phyloP scores from a whole-genome alignment of 2,113 vertebrate species.

The Serilophus lunatus region DNA sequence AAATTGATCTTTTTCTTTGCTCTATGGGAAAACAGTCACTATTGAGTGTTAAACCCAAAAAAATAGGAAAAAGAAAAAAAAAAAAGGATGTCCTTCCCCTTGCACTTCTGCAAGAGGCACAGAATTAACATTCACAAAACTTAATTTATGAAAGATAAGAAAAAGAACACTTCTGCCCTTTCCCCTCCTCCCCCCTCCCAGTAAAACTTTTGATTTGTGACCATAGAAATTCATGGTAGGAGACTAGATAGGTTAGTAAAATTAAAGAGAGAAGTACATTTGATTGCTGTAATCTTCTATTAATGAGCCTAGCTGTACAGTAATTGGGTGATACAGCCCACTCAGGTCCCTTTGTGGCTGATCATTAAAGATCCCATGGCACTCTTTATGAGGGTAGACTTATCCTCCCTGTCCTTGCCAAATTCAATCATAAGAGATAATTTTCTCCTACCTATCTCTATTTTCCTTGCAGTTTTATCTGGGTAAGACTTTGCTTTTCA shows the following conservation, averaged over 20 bases:
- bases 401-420: neutral
- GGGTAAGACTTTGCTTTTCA: constrained; percentile 18
- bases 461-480: constrained; percentile 28
- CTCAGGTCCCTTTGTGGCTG: neutral
- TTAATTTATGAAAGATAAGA: constrained; percentile 29
- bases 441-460: constrained; percentile 21
- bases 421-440: constrained; percentile 6
- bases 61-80: constrained; percentile 14
- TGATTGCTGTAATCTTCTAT: neutral
- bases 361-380: neutral
- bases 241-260: neutral
- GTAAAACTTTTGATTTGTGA: neutral
- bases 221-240: neutral
- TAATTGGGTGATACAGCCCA: neutral
- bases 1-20: constrained; percentile 68
- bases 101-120: constrained; percentile 39
- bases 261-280: neutral
- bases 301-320: neutral
- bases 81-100: neutral
- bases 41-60: constrained; percentile 41
- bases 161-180: neutral
- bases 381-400: neutral
- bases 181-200: rapidly evolving
- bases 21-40: constrained; percentile 48
- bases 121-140: constrained; percentile 53